Percentiles rank a stretch among this genome's conserved stretches.
Evolutionary conservation across 2,113 vertebrate genomes (phyloP).

Genomic region (Aix galericulata): DNA sequence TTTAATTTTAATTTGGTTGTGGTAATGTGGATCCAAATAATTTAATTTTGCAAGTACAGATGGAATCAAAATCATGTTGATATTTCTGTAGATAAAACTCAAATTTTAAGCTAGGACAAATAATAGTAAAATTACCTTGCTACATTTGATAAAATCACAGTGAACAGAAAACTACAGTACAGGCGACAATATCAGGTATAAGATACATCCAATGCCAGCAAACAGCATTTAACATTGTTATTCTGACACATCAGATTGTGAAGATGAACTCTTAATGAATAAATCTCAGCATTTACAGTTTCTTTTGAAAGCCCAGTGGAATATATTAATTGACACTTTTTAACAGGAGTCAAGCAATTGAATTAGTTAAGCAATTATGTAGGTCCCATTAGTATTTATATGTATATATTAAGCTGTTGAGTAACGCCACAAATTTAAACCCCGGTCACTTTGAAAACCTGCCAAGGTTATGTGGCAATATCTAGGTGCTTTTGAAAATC

Average conservation of each 20-base stretch:
- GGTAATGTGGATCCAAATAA: not conserved
- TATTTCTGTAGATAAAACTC: constrained; percentile 5
- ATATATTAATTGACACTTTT: constrained; percentile 19
- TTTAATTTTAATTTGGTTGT: not conserved
- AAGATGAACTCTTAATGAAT: not conserved
- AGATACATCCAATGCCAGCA: not conserved
- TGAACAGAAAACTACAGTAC: not conserved
- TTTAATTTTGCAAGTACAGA: constrained; percentile 18
- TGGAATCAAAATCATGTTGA: constrained; percentile 4
- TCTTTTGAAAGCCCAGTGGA: constrained; percentile 19
- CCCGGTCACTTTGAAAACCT: not conserved
- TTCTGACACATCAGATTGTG: not conserved
- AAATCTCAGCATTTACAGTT: constrained; percentile 3
- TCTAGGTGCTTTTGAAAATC: not conserved
- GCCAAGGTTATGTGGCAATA: not conserved
- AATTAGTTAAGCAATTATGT: constrained; percentile 20
- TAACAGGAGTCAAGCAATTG: not conserved
- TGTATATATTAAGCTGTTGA: not conserved
- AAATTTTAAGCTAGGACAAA: not conserved
- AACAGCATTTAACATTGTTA: not conserved
- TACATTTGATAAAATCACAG: not conserved
- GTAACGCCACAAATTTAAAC: not conserved
- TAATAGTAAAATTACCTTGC: constrained; percentile 14
- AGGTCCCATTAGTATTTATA: not conserved
- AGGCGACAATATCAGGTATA: not conserved